Percentiles rank a stretch among this genome's conserved stretches.
Conservation (phyloP, 2,113 vertebrate genomes). For the Nothoprocta pentlandii region DNA sequence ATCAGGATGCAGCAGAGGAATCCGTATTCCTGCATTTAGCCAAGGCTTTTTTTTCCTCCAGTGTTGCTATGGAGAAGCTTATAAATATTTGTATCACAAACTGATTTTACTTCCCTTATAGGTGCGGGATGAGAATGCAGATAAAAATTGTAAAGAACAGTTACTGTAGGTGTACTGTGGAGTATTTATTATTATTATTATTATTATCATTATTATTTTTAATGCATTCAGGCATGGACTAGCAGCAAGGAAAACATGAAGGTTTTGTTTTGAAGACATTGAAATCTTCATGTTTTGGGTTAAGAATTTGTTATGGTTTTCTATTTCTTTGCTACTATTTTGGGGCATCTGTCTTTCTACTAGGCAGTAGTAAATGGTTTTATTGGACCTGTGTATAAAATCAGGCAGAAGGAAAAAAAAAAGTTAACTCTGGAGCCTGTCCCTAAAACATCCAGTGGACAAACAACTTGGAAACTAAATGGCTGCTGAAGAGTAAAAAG, state of each 20-base stretch:
- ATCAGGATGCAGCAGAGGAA: constrained; percentile 1
- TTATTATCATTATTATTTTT: background rate
- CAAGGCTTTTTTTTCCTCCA: background rate
- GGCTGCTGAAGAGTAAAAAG: background rate
- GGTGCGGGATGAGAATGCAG: constrained; percentile 31
- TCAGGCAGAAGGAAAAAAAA: background rate
- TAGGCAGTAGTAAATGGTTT: fast-evolving
- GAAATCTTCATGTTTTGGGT: no score
- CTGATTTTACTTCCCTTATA: constrained; percentile 27
- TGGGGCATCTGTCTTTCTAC: background rate
- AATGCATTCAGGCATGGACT: background rate
- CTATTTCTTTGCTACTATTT: background rate
- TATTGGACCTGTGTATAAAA: background rate
- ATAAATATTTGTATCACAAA: constrained; percentile 56
- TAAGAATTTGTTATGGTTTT: background rate
- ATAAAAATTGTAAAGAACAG: background rate
- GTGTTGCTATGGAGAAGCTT: constrained; percentile 35
- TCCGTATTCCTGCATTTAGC: background rate
- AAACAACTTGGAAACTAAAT: background rate
- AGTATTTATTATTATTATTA: background rate
- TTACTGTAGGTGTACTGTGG: background rate
- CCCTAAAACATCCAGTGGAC: background rate
- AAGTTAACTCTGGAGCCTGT: background rate
- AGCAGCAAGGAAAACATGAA: background rate
- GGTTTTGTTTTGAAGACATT: background rate